Evolutionary conservation across 2,113 vertebrate genomes (phyloP), one percentile per base, ranked within the genome.

Genomic region (Sapayoa aenigma): DNA sequence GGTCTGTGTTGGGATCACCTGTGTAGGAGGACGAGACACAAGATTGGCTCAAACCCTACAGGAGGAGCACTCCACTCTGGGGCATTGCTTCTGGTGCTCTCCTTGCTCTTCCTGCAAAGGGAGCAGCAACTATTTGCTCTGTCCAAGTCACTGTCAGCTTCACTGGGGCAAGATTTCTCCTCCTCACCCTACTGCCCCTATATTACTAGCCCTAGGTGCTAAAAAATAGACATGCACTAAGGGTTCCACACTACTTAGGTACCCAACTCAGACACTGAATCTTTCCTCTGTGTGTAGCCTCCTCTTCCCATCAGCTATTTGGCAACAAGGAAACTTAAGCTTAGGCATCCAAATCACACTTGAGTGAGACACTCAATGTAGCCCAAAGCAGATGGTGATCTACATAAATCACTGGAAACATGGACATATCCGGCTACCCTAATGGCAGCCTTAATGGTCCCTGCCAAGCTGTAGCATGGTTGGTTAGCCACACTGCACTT

Each of bases 301-400:
- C 12, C 31, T 86, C 55, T 50, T 42, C 75, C 49, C 60, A 59
- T 30, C 39, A 63, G 35, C 68, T 44, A 7, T 59, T 67, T 81
- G 86, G 68, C 73, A 92, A 82, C 24, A 44, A 17, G 11, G 44
- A 90, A 83, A 67, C 23, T 50, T 47, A 46, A 77, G 55, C 42
- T 42, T 20, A 24, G 52, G 35, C 42, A 71, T 87, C 59, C 80
- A 81, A 96, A 88, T 67, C 30, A 27, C 59, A 63, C 55, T 59
- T 33, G 31, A 49, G 55, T 0, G 33, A 72, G 66, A 59, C 0
- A 1, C 33, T 47, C 9, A 1, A 1, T 6, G 88, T 6, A 72
- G 73, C 65, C 86, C 56, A 92, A 86, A 93, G 68, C 91, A 93
- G 89, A 89, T 72, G 89, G 80, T n/a, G 47, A 94, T 47, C 65